Evolutionary conservation across 1,140 invertebrate genomes (phyloP), one percentile per base, ranked within the genome.

Genomic region (Metopolophium dirhodum): DNA sequence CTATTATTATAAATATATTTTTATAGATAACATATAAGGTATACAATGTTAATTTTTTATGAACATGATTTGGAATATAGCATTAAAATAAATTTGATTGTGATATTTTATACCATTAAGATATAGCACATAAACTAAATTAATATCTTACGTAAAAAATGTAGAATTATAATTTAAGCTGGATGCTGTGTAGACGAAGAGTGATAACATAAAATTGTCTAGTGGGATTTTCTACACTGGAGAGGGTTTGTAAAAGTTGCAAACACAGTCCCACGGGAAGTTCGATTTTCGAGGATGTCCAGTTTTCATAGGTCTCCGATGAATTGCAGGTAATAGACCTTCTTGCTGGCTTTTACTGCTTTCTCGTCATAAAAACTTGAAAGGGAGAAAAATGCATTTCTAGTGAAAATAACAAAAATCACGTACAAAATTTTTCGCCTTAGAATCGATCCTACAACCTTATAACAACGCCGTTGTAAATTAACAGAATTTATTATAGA

Each of bases 301-400:
- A 68, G 91, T 93, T 93, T 93, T 93, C 91, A 93, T 93, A 86
- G 91, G 91, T 93, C 91, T 93, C 91, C 91, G 23, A 86, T 93
- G 91, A 93, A 93, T 93, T 93, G 77, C 77, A 85, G 77, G 91
- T 93, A 93, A 93, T 93, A 51, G 77, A 83, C 82, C 68, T 93
- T 30, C 77, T 57, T 30, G 89, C 51, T 41, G 89, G 89, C 35
- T 93, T 93, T 93, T 93, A 93, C 91, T 93, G 49, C 91, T 51
- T 37, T 85, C 82, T 93, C 91, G 91, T 93, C 91, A 85, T 93
- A 93, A 93, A 93, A 93, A 54, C 77, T 47, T 49, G 49, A 93
- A 41, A 93, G 82, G 57, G 89, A 45, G 49, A 93, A 51, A 86
- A 85, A 85, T 93, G 91, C 91, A 93, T 85, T 91, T 83, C 49